These are phyloP conservation scores for Labeo calbasu DNA, from an alignment of 2,797 vertebrate genomes.

Conservation along the genomic window DNA sequence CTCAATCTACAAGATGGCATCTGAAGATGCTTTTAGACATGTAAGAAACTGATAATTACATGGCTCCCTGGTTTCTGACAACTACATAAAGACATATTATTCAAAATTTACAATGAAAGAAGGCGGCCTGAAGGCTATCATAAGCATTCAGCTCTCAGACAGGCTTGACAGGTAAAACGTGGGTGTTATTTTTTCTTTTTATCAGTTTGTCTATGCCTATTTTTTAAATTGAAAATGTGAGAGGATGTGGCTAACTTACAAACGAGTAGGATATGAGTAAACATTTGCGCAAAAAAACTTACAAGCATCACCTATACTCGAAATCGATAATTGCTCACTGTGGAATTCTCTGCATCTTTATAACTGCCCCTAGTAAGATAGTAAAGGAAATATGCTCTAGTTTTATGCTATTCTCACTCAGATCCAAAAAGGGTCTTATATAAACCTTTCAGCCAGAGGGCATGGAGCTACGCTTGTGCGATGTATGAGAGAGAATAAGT, in stretches of 20 bases:
- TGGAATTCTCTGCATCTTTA: not conserved
- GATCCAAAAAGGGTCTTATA: conserved; percentile 53
- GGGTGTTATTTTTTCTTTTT: not conserved
- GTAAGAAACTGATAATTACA: conserved; percentile 37
- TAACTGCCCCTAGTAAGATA: conserved; percentile 23
- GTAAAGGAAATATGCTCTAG: conserved; percentile 40
- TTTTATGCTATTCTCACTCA: conserved; percentile 42
- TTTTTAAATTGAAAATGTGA: not conserved
- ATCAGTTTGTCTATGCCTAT: not conserved
- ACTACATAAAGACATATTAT: conserved; percentile 32
- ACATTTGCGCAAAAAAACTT: not conserved
- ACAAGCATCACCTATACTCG: not conserved
- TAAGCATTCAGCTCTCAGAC: conserved; percentile 6
- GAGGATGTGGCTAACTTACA: not conserved
- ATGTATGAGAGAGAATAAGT: conserved; percentile 23
- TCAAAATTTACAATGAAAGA: conserved; percentile 10
- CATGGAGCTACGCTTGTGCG: conserved; percentile 8
- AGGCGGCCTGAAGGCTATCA: conserved; percentile 12
- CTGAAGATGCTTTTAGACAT: conserved; percentile 37
- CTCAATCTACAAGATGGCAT: conserved; percentile 35
- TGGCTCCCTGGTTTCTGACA: conserved; percentile 13
- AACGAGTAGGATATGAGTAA: not conserved
- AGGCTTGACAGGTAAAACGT: conserved; percentile 12
- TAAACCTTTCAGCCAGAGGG: conserved; percentile 54
- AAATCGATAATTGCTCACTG: not conserved